Evolutionary conservation across 1,140 invertebrate species (phyloP).

Genomic region (Platyscapa corneri): DNA sequence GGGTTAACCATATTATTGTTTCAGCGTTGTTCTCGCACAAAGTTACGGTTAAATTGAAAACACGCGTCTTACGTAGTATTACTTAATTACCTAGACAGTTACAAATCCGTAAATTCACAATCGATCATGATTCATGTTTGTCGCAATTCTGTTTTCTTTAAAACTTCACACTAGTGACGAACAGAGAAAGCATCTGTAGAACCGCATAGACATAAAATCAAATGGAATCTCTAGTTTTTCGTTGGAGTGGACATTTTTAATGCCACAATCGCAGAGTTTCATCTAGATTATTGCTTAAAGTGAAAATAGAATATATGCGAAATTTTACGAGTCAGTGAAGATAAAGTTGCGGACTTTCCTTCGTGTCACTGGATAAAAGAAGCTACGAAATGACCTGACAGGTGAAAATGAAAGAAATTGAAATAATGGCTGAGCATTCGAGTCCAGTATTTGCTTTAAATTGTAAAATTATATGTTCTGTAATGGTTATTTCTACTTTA

Average conservation of each 20-base stretch:
- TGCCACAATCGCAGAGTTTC: conserved; percentile 21
- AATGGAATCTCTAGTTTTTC: conserved; percentile 24
- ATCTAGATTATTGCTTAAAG: conserved; percentile 22
- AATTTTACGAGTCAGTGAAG: conserved; percentile 1
- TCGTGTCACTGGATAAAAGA: conserved; percentile 37
- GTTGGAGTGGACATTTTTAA: conserved; percentile 20
- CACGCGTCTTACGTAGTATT: neutral
- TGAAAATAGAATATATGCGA: conserved; percentile 1
- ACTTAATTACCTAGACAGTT: neutral
- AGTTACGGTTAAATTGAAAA: neutral
- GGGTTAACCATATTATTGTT: conserved; percentile 16
- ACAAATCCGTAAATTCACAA: neutral
- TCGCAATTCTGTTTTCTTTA: neutral
- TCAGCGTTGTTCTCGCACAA: conserved; percentile 15
- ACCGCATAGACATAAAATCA: neutral
- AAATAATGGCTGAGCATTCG: conserved; percentile 18
- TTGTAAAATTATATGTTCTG: neutral
- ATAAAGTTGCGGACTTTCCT: conserved; percentile 25
- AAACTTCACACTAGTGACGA: neutral
- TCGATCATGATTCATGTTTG: conserved; percentile 1
- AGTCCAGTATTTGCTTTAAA: conserved; percentile 38
- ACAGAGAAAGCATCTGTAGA: conserved; percentile 4
- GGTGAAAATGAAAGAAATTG: conserved; percentile 37
- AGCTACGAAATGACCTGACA: conserved; percentile 50
- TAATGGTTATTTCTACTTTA: neutral